A percentile compares a stretch with the other conserved stretches of the same genome.
These are phyloP conservation scores for Lipotes vexillifer DNA, from an alignment of 2,113 vertebrate genomes.

Conservation along the genomic window DNA sequence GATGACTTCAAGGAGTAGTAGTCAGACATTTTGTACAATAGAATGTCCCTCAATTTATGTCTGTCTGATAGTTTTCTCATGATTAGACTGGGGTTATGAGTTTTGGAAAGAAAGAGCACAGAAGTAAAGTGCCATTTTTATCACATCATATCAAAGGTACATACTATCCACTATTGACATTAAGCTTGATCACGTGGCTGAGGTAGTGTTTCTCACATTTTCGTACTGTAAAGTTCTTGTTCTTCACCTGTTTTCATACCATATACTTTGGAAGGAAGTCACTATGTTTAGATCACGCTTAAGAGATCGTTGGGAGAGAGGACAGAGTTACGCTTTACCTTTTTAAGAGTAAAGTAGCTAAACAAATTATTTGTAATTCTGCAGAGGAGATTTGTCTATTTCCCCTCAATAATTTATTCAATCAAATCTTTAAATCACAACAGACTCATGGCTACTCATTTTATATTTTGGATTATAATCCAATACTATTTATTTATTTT, in stretches of 20 bases:
- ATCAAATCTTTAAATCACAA: neutral
- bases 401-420: neutral
- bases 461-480: neutral
- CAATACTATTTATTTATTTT: neutral
- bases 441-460: neutral
- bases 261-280: neutral
- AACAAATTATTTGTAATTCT: neutral
- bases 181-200: neutral
- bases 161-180: neutral
- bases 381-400: neutral
- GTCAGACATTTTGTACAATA: neutral
- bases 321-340: neutral
- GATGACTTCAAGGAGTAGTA: neutral
- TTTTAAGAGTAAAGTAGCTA: neutral
- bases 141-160: neutral
- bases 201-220: neutral
- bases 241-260: neutral
- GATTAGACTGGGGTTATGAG: neutral
- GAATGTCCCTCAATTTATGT: neutral
- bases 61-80: neutral
- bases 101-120: neutral
- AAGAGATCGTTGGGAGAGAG: neutral
- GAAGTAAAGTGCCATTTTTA: neutral
- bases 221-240: neutral
- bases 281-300: neutral